Conservation (phyloP, 2,888 invertebrate species). For the Trissoscelio sp. region DNA sequence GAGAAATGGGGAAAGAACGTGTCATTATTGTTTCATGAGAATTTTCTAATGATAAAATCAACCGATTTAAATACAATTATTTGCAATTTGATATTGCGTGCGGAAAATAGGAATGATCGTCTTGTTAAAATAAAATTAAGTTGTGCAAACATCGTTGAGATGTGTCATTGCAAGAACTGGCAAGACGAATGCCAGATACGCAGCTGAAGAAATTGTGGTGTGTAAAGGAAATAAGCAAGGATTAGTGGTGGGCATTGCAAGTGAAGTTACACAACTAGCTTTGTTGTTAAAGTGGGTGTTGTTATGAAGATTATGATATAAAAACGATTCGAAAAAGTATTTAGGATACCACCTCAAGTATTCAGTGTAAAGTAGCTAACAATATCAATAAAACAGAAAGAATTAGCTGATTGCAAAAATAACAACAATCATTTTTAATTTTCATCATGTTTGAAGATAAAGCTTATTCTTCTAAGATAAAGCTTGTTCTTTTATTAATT, state of each 20-base stretch:
- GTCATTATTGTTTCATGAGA: slow-evolving; percentile 20
- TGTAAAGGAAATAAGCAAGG: slow-evolving; percentile 55
- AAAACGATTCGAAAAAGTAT: slow-evolving; percentile 39
- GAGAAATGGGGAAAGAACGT: slow-evolving; percentile 6
- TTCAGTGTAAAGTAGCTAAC: neutral
- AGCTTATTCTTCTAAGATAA: too few species aligned
- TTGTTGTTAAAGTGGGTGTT: slow-evolving; percentile 48
- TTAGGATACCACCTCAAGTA: slow-evolving; percentile 14
- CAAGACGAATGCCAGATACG: slow-evolving; percentile 58
- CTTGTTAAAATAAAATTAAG: slow-evolving; percentile 31
- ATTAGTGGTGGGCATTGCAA: slow-evolving; percentile 27
- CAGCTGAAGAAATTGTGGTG: slow-evolving; percentile 44
- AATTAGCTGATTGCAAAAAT: neutral
- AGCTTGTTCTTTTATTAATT: too few species aligned
- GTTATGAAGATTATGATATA: slow-evolving; percentile 26
- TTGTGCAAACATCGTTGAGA: slow-evolving; percentile 17
- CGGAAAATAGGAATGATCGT: neutral
- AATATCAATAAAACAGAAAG: slow-evolving; percentile 9
- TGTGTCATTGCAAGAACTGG: slow-evolving; percentile 36
- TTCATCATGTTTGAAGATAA: neutral
- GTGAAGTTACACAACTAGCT: slow-evolving; percentile 45
- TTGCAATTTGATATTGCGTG: neutral
- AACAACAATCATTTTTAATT: neutral
- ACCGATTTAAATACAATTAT: slow-evolving; percentile 2
- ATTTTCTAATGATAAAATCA: slow-evolving; percentile 25